Evolutionary conservation across 2,888 invertebrate species (phyloP), one percentile per base, ranked within the genome.

Genomic region (Ptilodon capucinus): DNA sequence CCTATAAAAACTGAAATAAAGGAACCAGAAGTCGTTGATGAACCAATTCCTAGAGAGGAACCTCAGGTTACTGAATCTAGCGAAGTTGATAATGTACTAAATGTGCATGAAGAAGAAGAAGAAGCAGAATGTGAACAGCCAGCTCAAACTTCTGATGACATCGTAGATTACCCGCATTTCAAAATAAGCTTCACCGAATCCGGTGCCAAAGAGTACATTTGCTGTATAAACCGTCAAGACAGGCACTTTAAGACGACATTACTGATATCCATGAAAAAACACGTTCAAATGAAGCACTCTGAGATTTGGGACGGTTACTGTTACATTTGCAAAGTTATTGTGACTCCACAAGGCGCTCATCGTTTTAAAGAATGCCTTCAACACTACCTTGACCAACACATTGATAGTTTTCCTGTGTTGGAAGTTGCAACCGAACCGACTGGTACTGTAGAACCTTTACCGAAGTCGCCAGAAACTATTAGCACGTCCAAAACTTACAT

Each of bases 251-350:
- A 76, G 59, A 87, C 86, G 0, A 61, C 77, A 4, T 75, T 90
- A 16, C 58, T 88, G 25, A 91, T 91, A 64, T 89, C 89, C 2
- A 77, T 91, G 60, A 91, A 89, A 55, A 88, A 85, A 64, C 90
- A 90, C 50, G 78, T 88, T 1, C 86, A 89, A 63, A 48, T 65
- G 0, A 87, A 85, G 55, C 91, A 91, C 53, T 55, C 61, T 3
- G 86, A 91, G 21, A 72, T 68, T 17, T 93, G 93, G 93, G 90
- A 91, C 51, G 93, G 93, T 0, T 91, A 84, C 60, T 93, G 93
- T 64, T 76, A 65, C 42, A 58, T 87, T 9, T 93, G 93, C 57
- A 84, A 89, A 64, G 81, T 88, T 1, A 86, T 89, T 16, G 85
- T 88, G 1, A 86, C 81, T 16, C 67, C 83, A 7, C 86, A 85